Percentiles rank a stretch among this genome's conserved stretches.
These are phyloP conservation scores for Tangara arthus DNA, from an alignment of 2,797 vertebrate genomes.

Conservation along the genomic window DNA sequence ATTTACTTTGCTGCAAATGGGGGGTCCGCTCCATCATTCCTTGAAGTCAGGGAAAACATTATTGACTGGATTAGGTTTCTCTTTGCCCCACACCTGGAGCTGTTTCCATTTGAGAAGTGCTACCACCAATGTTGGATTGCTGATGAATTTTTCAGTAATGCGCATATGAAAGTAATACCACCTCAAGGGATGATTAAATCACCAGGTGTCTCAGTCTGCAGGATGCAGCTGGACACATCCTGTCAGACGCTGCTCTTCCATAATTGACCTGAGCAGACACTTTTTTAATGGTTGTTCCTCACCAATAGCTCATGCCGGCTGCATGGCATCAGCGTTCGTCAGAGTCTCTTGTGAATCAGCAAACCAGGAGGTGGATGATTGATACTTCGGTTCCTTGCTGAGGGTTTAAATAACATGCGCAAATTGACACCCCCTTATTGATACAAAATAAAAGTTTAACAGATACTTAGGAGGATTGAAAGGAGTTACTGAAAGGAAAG, in stretches of 20 bases:
- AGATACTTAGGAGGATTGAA: background rate
- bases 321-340: accelerated
- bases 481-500: background rate
- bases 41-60: background rate
- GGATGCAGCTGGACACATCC: background rate
- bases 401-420: background rate
- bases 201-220: background rate
- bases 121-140: background rate
- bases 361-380: background rate
- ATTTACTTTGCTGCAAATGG: background rate
- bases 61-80: background rate
- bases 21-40: background rate
- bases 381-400: background rate
- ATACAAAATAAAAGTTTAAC: background rate
- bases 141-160: background rate
- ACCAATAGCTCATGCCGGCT: accelerated
- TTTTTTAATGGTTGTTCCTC: background rate
- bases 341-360: background rate
- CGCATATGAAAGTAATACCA: background rate
- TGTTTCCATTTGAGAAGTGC: background rate
- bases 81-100: background rate
- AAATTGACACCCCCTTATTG: background rate
- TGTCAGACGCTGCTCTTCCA: background rate
- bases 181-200: background rate
- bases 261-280: background rate